Conservation (phyloP, 2,113 vertebrate species). For the Pristiophorus japonicus region DNA sequence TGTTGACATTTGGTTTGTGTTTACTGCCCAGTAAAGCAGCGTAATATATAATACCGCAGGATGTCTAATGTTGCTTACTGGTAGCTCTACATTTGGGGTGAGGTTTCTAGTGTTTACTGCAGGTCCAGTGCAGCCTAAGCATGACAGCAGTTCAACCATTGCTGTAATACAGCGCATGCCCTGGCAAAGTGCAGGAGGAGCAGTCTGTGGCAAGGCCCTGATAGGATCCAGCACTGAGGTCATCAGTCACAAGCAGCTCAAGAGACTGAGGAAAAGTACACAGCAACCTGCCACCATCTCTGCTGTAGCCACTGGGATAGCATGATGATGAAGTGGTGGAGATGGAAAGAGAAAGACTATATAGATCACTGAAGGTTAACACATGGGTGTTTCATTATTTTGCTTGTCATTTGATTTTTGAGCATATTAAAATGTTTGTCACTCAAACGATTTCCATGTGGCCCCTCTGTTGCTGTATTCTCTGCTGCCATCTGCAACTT, state of each 20-base stretch:
- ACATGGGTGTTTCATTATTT: neutral
- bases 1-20: neutral
- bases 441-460: neutral
- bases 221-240: neutral
- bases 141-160: neutral
- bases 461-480: neutral
- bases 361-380: neutral
- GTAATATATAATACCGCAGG: neutral
- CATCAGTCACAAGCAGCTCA: too few species aligned
- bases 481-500: neutral
- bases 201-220: neutral
- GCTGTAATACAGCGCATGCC: neutral
- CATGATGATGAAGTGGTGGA: too few species aligned
- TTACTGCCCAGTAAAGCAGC: neutral
- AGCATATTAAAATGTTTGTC: neutral
- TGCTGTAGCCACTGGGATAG: neutral
- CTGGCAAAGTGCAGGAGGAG: neutral
- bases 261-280: neutral
- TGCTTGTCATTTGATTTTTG: neutral
- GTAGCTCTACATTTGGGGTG: too few species aligned
- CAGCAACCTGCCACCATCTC: neutral
- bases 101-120: neutral
- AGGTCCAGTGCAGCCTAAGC: neutral
- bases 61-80: neutral
- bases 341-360: neutral